These are phyloP conservation scores for Ophion slaviceki DNA, from an alignment of 2,888 invertebrate species.

Conservation along the genomic window DNA sequence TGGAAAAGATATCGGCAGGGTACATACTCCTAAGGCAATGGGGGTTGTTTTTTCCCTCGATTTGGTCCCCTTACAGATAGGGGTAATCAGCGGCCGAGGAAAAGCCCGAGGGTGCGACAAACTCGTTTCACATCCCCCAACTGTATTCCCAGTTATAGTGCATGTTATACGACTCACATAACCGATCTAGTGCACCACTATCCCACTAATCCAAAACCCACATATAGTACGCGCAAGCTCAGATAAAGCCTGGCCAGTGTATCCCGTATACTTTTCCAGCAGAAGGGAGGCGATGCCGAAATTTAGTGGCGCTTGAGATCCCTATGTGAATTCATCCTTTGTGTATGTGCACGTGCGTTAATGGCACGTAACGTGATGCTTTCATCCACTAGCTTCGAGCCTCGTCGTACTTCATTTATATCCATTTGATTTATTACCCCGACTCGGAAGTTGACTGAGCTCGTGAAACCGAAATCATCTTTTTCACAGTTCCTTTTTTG, in stretches of 20 bases:
- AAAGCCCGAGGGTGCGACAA: slow-evolving; percentile 68
- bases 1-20: slow-evolving; percentile 48
- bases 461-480: neutral
- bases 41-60: slow-evolving; percentile 24
- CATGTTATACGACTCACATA: slow-evolving; percentile 45
- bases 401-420: slow-evolving; percentile 26
- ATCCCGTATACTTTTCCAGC: slow-evolving; percentile 24
- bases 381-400: slow-evolving; percentile 29
- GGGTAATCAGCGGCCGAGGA: slow-evolving; percentile 75
- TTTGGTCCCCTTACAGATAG: slow-evolving; percentile 65
- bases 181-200: slow-evolving; percentile 36
- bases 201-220: slow-evolving; percentile 74
- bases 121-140: slow-evolving; percentile 48
- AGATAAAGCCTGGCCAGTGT: slow-evolving; percentile 64
- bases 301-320: slow-evolving; percentile 48
- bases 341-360: slow-evolving; percentile 56
- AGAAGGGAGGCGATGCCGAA: slow-evolving; percentile 11
- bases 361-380: slow-evolving; percentile 57
- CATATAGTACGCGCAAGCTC: slow-evolving; percentile 56
- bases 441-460: neutral
- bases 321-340: slow-evolving; percentile 43
- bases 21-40: slow-evolving; percentile 44
- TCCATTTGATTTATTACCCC: slow-evolving; percentile 11
- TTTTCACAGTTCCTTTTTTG: neutral
- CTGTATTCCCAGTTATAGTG: slow-evolving; percentile 29